These are phyloP conservation scores for Drosophila pruinosa DNA, from an alignment of 1,140 invertebrate species.

Conservation along the genomic window DNA sequence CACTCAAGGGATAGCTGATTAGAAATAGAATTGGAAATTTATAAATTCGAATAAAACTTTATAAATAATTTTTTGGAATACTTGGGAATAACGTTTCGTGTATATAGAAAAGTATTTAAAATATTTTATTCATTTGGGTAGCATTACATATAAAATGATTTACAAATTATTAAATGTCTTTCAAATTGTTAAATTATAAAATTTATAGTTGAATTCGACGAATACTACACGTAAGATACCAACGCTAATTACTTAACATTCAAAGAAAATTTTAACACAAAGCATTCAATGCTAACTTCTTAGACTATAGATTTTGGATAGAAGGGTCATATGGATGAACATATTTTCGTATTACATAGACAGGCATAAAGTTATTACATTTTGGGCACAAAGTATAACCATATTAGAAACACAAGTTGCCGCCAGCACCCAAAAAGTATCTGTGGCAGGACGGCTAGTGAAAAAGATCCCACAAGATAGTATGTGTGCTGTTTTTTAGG, in stretches of 20 bases:
- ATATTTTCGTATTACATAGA: no score
- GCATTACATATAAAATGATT: neutral
- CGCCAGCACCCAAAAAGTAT: slow-evolving; percentile 31
- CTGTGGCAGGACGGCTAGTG: slow-evolving; percentile 43
- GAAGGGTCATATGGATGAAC: no score
- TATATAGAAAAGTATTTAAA: neutral
- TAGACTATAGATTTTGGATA: no score
- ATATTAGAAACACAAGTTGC: neutral
- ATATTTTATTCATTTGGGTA: neutral
- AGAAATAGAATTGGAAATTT: neutral
- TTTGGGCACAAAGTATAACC: no score
- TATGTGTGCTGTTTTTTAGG: slow-evolving; percentile 66
- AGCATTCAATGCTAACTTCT: no score
- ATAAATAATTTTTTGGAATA: neutral
- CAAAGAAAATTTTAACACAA: no score
- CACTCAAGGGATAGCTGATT: slow-evolving; percentile 25
- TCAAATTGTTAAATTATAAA: neutral
- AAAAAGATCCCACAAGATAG: slow-evolving; percentile 31
- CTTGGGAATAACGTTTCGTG: no score
- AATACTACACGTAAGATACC: no score
- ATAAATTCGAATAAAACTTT: neutral
- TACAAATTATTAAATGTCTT: neutral
- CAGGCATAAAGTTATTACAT: no score
- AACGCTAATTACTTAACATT: no score
- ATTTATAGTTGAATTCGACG: no score